Evolutionary conservation across 2,797 vertebrate species (phyloP).

Genomic region (Pseudomugil gertrudae): DNA sequence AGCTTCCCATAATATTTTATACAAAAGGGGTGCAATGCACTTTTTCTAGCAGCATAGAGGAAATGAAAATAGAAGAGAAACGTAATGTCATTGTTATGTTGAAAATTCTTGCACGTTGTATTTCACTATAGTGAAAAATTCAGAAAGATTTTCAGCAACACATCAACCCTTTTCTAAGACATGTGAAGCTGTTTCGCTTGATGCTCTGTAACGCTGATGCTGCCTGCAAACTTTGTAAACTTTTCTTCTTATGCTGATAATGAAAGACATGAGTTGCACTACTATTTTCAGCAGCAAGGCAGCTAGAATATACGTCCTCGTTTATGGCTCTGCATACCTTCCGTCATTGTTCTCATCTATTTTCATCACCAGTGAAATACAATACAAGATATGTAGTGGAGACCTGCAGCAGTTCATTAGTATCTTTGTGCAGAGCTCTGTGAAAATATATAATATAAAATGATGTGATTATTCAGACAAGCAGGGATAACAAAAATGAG

Average conservation of each 20-base stretch:
- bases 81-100: constrained; percentile 21
- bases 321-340: not conserved
- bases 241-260: constrained; percentile 11
- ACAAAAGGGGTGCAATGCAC: constrained; percentile 34
- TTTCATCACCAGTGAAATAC: constrained; percentile 13
- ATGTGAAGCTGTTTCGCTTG: constrained; percentile 17
- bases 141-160: constrained; percentile 16
- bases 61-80: constrained; percentile 28
- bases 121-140: constrained; percentile 14
- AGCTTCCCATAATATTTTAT: constrained; percentile 27
- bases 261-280: constrained; percentile 1
- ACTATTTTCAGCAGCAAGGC: constrained; percentile 2
- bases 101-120: constrained; percentile 11
- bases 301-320: not conserved
- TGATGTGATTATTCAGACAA: constrained; percentile 45
- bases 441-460: constrained; percentile 26
- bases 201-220: constrained; percentile 8
- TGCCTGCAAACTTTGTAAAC: constrained; percentile 7
- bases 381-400: constrained; percentile 14
- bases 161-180: constrained; percentile 5
- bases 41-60: constrained; percentile 6
- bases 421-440: constrained; percentile 23
- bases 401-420: constrained; percentile 43
- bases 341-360: constrained; percentile 6
- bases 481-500: constrained; percentile 16